A percentile compares a stretch with the other conserved stretches of the same genome.
phyloP scores from a whole-genome alignment of 2,797 vertebrate genomes.

The Mallotus villosus region DNA sequence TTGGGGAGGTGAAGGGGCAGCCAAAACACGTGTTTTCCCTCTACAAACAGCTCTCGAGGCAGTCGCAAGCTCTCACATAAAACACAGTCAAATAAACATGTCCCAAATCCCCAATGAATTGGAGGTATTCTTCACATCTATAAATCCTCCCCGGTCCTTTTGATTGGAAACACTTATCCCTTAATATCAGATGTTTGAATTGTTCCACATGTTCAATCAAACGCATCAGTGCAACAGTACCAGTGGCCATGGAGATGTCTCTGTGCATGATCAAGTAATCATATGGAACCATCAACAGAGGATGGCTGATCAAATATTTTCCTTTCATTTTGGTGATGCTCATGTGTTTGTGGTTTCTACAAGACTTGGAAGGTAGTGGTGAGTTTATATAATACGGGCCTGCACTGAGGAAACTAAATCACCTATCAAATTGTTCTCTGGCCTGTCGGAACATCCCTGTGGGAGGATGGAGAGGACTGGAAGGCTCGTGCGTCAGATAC shows the following conservation, averaged over 20 bases:
- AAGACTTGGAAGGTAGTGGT: constrained; percentile 8
- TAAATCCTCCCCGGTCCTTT: not conserved
- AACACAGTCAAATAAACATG: constrained; percentile 6
- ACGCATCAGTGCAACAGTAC: not conserved
- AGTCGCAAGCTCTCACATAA: constrained; percentile 1
- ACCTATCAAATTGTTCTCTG: constrained; percentile 55
- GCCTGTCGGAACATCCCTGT: constrained; percentile 58
- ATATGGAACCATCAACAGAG: not conserved
- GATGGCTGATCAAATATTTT: constrained; percentile 1
- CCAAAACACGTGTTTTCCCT: constrained; percentile 18
- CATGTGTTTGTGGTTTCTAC: constrained; percentile 17
- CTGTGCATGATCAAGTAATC: not conserved
- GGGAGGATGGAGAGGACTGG: constrained; percentile 56
- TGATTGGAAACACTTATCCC: not conserved
- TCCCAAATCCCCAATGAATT: not conserved
- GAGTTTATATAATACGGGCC: constrained; percentile 16
- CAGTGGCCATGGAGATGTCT: not conserved
- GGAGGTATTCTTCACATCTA: not conserved
- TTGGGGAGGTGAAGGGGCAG: constrained; percentile 7
- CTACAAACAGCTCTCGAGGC: constrained; percentile 9
- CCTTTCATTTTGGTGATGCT: not conserved
- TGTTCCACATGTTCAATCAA: not conserved
- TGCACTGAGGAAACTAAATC: constrained; percentile 48
- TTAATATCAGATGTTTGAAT: not conserved
- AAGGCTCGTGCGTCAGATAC: constrained; percentile 58